Evolutionary conservation across 2,888 invertebrate genomes (phyloP).

Genomic region (Lomographa bimaculata): DNA sequence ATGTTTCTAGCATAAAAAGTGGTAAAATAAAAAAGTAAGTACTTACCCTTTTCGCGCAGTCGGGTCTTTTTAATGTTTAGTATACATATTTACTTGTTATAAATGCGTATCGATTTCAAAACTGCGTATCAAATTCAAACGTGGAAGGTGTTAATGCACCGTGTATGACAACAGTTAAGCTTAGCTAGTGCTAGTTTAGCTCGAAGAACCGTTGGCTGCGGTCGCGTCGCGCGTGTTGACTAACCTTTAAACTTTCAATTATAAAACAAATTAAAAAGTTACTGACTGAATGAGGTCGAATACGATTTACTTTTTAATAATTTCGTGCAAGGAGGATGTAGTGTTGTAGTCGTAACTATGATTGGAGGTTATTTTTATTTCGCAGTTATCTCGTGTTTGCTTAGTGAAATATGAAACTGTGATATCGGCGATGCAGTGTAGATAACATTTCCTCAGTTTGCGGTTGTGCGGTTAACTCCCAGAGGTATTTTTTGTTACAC

Average conservation of each 20-base stretch:
- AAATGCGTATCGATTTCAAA: constrained; percentile 18
- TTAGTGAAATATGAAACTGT: constrained; percentile 57
- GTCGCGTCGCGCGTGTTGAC: constrained; percentile 38
- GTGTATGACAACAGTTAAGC: constrained; percentile 27
- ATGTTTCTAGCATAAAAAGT: no score
- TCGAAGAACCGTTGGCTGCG: constrained; percentile 49
- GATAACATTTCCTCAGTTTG: constrained; percentile 67
- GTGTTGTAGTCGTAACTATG: constrained; percentile 3
- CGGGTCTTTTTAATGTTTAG: no score
- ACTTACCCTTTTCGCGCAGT: no score
- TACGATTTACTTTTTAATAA: constrained; percentile 20
- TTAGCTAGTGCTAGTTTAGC: constrained; percentile 57
- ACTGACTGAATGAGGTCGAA: constrained; percentile 9
- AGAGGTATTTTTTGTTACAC: constrained; percentile 46
- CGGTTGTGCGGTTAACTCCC: constrained; percentile 54
- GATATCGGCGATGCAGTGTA: constrained; percentile 58
- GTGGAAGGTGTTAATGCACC: constrained; percentile 31
- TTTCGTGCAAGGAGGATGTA: constrained; percentile 12
- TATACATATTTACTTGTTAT: no score
- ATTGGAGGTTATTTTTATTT: constrained; percentile 32
- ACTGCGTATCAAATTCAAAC: constrained; percentile 20
- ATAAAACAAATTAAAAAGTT: constrained; percentile 9
- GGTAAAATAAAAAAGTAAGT: no score
- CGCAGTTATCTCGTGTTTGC: constrained; percentile 59
- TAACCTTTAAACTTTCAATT: constrained; percentile 41